Conservation (phyloP, 2,888 invertebrate species). For the Leptogaster cylindrica region DNA sequence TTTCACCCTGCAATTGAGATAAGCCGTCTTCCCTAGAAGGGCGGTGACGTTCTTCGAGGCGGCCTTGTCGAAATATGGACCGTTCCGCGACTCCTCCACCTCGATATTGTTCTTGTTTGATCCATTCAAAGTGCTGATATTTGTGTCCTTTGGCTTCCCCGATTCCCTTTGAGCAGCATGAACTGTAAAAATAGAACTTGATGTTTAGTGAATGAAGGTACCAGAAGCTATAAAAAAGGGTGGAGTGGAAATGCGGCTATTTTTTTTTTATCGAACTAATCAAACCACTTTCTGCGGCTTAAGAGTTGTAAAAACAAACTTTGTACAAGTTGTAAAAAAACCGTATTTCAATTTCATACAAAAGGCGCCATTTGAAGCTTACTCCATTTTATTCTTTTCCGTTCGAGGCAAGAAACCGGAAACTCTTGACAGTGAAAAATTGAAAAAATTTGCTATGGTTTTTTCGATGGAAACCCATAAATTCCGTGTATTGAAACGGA, state of each 20-base stretch:
- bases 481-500: no score
- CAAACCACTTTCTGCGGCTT: background rate
- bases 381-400: no score
- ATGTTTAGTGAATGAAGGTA: background rate
- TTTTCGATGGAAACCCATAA: no score
- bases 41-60: constrained; percentile 81
- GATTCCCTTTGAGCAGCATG: constrained; percentile 60
- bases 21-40: constrained; percentile 86
- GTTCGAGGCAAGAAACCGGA: no score
- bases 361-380: no score
- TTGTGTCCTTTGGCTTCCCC: constrained; percentile 57
- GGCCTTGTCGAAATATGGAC: constrained; percentile 78
- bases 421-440: no score
- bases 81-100: constrained; percentile 65
- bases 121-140: constrained; percentile 49
- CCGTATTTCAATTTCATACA: no score
- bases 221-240: background rate
- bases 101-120: constrained; percentile 52
- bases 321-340: no score
- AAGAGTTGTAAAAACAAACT: background rate
- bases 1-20: constrained; percentile 87
- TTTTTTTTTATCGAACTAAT: background rate
- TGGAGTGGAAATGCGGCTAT: no score
- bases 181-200: constrained; percentile 50
- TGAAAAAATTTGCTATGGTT: no score